Percentiles rank a stretch among this genome's conserved stretches.
These are phyloP conservation scores for Gallinago jamesoni DNA, from an alignment of 2,113 vertebrate genomes.

Conservation along the genomic window DNA sequence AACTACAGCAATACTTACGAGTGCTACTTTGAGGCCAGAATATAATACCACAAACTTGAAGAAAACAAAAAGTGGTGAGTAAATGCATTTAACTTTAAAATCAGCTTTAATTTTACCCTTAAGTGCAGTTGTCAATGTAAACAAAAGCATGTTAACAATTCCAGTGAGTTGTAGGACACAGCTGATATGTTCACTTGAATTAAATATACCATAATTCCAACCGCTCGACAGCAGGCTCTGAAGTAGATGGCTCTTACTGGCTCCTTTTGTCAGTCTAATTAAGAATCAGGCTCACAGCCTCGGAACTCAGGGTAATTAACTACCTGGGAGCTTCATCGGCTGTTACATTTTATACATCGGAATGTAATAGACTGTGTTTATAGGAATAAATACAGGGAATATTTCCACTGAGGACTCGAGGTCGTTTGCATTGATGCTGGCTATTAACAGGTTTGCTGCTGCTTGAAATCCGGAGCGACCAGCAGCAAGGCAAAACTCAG, in stretches of 20 bases:
- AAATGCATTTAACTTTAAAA: slow-evolving; percentile 29
- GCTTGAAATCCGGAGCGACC: background rate
- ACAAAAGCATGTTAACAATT: slow-evolving; percentile 60
- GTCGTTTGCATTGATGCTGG: background rate
- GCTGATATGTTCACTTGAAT: background rate
- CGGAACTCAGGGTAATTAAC: background rate
- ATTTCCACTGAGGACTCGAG: background rate
- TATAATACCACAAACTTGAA: background rate
- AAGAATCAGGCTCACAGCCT: background rate
- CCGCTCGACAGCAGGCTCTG: background rate
- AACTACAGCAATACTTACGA: background rate
- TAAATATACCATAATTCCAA: background rate
- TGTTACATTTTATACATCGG: background rate
- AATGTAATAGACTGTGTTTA: background rate
- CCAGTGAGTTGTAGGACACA: slow-evolving; percentile 27
- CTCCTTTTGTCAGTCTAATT: background rate
- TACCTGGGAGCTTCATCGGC: background rate
- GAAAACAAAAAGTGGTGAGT: background rate
- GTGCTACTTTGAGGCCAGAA: background rate
- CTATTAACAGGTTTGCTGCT: background rate
- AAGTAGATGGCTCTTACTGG: background rate
- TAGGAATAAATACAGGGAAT: background rate
- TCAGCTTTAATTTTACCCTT: slow-evolving; percentile 62
- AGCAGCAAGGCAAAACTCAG: slow-evolving; percentile 33
- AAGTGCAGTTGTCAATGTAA: slow-evolving; percentile 69